Evolutionary conservation across 2,113 vertebrate genomes (phyloP).

Genomic region (Indri indri): DNA sequence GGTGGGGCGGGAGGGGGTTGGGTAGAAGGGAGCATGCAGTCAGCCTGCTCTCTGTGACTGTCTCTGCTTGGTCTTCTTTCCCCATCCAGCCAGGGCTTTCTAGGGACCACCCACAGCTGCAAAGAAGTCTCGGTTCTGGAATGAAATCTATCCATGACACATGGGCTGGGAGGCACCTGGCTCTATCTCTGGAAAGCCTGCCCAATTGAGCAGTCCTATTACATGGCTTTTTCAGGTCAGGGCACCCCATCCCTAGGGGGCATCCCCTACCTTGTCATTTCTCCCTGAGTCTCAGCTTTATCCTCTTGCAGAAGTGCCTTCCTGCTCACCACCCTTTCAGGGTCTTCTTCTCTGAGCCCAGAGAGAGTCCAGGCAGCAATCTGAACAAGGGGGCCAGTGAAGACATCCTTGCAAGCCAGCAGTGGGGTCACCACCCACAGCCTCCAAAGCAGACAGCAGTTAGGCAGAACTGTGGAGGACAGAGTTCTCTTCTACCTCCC

Average conservation of each 20-base stretch:
- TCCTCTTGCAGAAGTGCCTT: not conserved
- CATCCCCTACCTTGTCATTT: not conserved
- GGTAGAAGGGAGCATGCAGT: rapidly evolving
- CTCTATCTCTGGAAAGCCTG: conserved; percentile 5
- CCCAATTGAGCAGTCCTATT: not conserved
- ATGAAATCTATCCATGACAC: not conserved
- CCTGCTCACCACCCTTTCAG: not conserved
- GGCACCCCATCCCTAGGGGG: not conserved
- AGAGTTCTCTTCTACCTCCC: not conserved
- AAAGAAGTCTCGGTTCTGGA: conserved; percentile 25
- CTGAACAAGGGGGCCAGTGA: not conserved
- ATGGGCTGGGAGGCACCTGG: not conserved
- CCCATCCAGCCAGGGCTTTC: not conserved
- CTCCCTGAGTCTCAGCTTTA: not conserved
- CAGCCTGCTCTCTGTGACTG: not conserved
- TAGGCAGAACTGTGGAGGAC: not conserved
- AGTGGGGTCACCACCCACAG: not conserved
- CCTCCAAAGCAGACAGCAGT: not conserved
- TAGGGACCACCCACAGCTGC: conserved; percentile 26
- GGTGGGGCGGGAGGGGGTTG: not conserved
- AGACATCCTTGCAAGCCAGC: not conserved
- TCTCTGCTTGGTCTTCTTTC: not conserved
- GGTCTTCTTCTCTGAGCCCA: not conserved
- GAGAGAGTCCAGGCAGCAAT: not conserved
- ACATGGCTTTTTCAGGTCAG: not conserved